Evolutionary conservation across 2,797 vertebrate species (phyloP), one percentile per base, ranked within the genome.

Genomic region (Gymnoscopelus braueri): DNA sequence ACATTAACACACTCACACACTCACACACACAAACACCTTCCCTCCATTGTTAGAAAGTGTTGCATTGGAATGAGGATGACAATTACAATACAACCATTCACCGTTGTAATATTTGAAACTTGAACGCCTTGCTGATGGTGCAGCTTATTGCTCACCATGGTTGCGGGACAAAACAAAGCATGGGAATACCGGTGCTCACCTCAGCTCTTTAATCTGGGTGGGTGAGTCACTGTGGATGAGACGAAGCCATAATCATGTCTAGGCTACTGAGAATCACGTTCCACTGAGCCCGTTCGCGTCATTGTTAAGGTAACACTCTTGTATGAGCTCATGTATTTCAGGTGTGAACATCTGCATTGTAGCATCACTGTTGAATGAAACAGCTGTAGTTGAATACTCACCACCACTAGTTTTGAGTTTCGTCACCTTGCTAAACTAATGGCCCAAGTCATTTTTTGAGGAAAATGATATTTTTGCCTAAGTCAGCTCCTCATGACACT

Each of bases 191-290:
- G 70, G 47, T 49, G 70, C 62, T 76, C 60, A 15, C 58, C 12
- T 26, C 59, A 39, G 66, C 65, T 69, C 51, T 39, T 26, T 14
- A 29, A 23, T 65, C 54, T 6, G 14, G 13, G 53, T 48, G 7
- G 23, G 79, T 90, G 88, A 89, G 58, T 91, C 84, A 88, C 53
- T 60, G 56, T 64, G n/a, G 3, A 1, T 63, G 72, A 84, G 82
- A 85, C 69, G 23, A 2, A 26, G 14, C 39, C 39, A 61, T 68
- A 71, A 57, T 82, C 54, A 65, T 72, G 57, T 81, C 80, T 84
- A 5, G 63, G 53, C 69, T 75, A 81, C 77, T 63, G 65, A 72
- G 76, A 83, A 55, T 76, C 44, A 72, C 78, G 79, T 44, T 44
- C 74, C 80, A 83, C 80, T 15, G 5, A 65, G 15, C 32, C 4